Evolutionary conservation across 1,140 invertebrate genomes (phyloP).

Genomic region (Calliopsis andreniformis): DNA sequence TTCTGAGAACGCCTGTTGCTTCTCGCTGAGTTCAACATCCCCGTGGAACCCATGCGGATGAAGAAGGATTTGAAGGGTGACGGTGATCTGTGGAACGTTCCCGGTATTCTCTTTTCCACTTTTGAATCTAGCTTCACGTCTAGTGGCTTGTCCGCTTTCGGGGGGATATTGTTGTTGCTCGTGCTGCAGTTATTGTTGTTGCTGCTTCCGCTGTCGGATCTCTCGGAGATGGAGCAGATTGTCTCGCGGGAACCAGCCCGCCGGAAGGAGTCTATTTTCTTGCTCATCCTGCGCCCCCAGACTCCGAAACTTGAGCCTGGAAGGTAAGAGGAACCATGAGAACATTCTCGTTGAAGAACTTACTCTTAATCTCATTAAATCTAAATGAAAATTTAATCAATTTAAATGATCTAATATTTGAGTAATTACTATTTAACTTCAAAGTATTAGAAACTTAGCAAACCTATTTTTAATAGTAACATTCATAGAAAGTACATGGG

Average conservation of each 20-base stretch:
- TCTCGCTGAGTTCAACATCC: conserved; percentile 85
- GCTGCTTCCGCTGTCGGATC: conserved; percentile 71
- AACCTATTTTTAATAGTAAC: too few relatives aligned
- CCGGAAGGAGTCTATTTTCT: conserved; percentile 89
- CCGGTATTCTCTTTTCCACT: conserved; percentile 79
- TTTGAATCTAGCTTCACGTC: conserved; percentile 78
- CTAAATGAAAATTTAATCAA: too few relatives aligned
- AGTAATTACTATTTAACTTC: too few relatives aligned
- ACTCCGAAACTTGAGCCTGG: conserved; percentile 85
- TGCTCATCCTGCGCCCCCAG: conserved; percentile 90
- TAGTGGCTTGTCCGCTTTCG: conserved; percentile 74
- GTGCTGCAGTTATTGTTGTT: conserved; percentile 71
- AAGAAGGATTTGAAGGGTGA: conserved; percentile 88
- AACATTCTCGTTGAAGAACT: too few relatives aligned
- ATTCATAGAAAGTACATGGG: too few relatives aligned
- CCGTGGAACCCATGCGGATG: conserved; percentile 88
- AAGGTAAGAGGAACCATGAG: not conserved
- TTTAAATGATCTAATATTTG: too few relatives aligned
- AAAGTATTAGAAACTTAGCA: too few relatives aligned
- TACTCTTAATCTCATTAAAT: too few relatives aligned
- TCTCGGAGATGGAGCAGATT: conserved; percentile 72
- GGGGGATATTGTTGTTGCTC: conserved; percentile 72
- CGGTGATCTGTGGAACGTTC: conserved; percentile 82
- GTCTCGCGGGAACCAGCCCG: conserved; percentile 85
- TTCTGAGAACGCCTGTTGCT: conserved; percentile 79